phyloP scores from a whole-genome alignment of 2,888 invertebrate species.

The Drosophila sordidapex region DNA sequence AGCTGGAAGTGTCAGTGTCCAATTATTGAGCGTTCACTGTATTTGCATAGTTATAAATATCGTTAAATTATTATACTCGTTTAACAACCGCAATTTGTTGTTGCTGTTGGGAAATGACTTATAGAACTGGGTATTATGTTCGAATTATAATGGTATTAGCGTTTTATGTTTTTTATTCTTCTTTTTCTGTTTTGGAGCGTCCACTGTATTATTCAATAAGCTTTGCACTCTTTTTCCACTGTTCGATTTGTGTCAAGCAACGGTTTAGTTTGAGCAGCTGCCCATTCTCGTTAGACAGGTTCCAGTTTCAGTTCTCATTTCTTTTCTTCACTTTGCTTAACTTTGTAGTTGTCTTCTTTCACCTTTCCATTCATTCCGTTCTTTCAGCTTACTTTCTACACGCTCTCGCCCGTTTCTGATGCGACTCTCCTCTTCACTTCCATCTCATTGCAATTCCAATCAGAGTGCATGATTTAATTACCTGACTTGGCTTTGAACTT shows the following conservation, averaged over 20 bases:
- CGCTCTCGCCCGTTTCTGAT: constrained; percentile 35
- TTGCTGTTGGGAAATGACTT: not conserved
- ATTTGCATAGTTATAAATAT: no score
- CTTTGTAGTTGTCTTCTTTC: constrained; percentile 27
- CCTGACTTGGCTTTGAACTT: constrained; percentile 57
- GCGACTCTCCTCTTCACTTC: not conserved
- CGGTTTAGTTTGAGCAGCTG: constrained; percentile 66
- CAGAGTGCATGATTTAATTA: constrained; percentile 38
- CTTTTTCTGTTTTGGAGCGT: not conserved
- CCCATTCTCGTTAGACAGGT: constrained; percentile 71
- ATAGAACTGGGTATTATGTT: not conserved
- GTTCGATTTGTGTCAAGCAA: constrained; percentile 79
- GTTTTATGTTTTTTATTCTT: not conserved
- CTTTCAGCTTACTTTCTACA: constrained; percentile 48
- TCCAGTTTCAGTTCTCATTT: constrained; percentile 37
- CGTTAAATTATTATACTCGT: not conserved
- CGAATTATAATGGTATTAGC: constrained; percentile 2
- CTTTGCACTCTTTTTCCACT: constrained; percentile 38
- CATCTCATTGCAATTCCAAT: constrained; percentile 29
- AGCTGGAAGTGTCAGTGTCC: not conserved
- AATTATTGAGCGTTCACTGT: not conserved
- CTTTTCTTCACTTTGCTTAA: constrained; percentile 35
- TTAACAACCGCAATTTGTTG: not conserved
- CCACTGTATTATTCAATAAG: constrained; percentile 51
- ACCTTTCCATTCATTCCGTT: constrained; percentile 47